A percentile compares a stretch with the other conserved stretches of the same genome.
Conservation (phyloP, 2,888 invertebrate species). For the Apamea sordens region DNA sequence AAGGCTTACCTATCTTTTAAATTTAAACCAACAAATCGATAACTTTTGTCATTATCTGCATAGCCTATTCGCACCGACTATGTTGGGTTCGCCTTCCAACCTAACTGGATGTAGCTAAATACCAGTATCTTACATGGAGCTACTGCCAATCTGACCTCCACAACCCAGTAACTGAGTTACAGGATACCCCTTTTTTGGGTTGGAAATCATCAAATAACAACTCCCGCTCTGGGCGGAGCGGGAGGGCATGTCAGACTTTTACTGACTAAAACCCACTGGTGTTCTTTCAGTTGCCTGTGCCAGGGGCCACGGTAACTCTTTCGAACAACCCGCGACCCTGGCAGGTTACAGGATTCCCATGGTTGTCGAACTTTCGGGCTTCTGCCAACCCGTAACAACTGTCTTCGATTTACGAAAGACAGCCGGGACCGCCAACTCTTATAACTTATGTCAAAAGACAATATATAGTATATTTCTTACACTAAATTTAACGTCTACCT, state of each 20-base stretch:
- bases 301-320: too few species aligned
- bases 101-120: not conserved
- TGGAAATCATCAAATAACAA: too few species aligned
- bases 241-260: too few species aligned
- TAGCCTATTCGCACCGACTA: not conserved
- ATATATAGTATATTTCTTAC: conserved; percentile 37
- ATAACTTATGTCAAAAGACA: not conserved
- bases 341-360: too few species aligned
- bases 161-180: not conserved
- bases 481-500: conserved; percentile 51
- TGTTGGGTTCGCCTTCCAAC: not conserved
- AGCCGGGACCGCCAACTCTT: conserved; percentile 23
- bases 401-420: not conserved
- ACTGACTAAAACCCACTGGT: too few species aligned
- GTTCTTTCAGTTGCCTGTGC: too few species aligned
- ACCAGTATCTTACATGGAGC: not conserved
- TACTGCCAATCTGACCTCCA: not conserved
- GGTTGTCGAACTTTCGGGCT: not conserved
- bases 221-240: too few species aligned
- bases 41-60: too few species aligned
- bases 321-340: too few species aligned
- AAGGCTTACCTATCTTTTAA: too few species aligned
- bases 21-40: too few species aligned
- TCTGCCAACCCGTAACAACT: not conserved
- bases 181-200: too few species aligned